These are phyloP conservation scores for Antheraea mylitta DNA, from an alignment of 1,140 invertebrate genomes.

Conservation along the genomic window DNA sequence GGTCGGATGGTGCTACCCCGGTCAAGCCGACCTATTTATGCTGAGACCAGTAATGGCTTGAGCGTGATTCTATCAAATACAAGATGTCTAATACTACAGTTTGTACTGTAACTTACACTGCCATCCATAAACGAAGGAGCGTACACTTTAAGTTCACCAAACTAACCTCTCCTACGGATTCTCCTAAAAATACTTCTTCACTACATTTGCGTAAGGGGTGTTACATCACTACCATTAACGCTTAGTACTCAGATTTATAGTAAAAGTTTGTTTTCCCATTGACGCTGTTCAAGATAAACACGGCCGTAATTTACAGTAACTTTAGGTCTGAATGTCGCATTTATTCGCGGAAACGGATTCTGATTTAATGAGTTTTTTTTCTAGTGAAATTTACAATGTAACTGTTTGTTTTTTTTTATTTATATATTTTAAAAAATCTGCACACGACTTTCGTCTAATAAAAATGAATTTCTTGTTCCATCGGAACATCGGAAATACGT, in stretches of 20 bases:
- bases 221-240: conserved; percentile 16
- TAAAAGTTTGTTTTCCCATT: conserved; percentile 25
- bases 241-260: conserved; percentile 22
- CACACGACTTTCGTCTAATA: no score
- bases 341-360: conserved; percentile 11
- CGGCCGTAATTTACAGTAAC: conserved; percentile 17
- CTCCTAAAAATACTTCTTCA: not conserved
- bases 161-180: not conserved
- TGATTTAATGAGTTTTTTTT: not conserved
- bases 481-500: no score
- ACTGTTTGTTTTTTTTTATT: not conserved
- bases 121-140: not conserved
- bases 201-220: not conserved
- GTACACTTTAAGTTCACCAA: not conserved
- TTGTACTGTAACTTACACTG: not conserved
- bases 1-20: no score
- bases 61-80: no score
- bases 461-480: no score
- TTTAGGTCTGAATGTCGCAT: conserved; percentile 14
- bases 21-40: no score
- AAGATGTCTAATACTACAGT: not conserved
- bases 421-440: no score
- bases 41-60: no score
- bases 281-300: conserved; percentile 23
- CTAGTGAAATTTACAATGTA: not conserved